Conservation (phyloP, 2,797 vertebrate species). For the Cossypha dichroa region DNA sequence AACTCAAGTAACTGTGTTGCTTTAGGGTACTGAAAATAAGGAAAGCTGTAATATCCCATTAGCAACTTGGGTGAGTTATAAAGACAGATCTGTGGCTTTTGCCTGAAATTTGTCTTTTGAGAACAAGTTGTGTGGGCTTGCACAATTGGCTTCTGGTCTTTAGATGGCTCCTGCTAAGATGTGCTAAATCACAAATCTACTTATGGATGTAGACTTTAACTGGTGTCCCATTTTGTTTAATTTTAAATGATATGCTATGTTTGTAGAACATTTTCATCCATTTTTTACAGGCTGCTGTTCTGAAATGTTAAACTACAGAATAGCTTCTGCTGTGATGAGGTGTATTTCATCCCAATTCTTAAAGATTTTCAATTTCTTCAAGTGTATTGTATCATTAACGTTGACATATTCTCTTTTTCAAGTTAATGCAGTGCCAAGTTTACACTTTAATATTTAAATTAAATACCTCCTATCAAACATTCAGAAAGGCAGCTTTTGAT, state of each 20-base stretch:
- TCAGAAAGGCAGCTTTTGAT: neutral
- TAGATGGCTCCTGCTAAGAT: constrained; percentile 1
- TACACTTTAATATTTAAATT: neutral
- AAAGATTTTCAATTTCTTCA: neutral
- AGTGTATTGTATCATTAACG: accelerated
- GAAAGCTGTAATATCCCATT: neutral
- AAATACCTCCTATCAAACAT: neutral
- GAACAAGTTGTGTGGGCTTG: constrained; percentile 52
- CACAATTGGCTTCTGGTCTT: constrained; percentile 32
- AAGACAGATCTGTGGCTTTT: neutral
- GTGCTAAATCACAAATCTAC: neutral
- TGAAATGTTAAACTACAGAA: neutral
- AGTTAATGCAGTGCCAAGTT: neutral
- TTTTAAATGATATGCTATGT: neutral
- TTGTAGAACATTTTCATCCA: neutral
- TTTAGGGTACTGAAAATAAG: constrained; percentile 49
- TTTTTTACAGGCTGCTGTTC: neutral
- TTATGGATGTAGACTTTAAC: neutral
- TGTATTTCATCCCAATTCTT: neutral
- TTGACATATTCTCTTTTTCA: neutral
- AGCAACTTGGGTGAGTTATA: constrained; percentile 39
- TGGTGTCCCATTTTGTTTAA: neutral
- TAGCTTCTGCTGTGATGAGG: neutral
- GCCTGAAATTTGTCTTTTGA: constrained; percentile 32
- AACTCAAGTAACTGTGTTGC: constrained; percentile 33